Evolutionary conservation across 2,888 invertebrate genomes (phyloP).

Genomic region (Pheosia gnoma): DNA sequence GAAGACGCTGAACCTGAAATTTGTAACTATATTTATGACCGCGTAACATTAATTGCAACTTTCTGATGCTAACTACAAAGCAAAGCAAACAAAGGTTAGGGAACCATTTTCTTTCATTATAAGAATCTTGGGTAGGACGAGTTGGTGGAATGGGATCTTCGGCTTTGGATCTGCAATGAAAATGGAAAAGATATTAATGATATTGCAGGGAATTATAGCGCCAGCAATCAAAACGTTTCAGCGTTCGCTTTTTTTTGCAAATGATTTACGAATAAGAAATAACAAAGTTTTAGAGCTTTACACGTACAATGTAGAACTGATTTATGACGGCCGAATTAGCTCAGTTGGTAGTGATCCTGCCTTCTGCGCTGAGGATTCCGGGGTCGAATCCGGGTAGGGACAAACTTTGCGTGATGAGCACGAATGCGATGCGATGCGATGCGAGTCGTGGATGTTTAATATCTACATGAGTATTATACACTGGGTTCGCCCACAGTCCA

Average conservation of each 20-base stretch:
- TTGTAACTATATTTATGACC: conserved; percentile 12
- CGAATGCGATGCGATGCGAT: too few relatives aligned
- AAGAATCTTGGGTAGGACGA: conserved; percentile 10
- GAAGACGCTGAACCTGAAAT: not conserved
- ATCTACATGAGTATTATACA: too few relatives aligned
- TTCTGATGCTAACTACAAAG: conserved; percentile 14
- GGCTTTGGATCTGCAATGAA: conserved; percentile 22
- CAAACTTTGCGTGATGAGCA: too few relatives aligned
- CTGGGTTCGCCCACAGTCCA: too few relatives aligned
- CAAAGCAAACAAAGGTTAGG: conserved; percentile 21
- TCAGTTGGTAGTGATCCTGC: too few relatives aligned
- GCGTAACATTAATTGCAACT: conserved; percentile 7
- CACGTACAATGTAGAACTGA: too few relatives aligned
- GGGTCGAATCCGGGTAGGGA: too few relatives aligned
- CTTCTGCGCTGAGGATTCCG: too few relatives aligned
- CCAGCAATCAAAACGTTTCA: conserved; percentile 15
- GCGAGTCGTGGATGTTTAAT: too few relatives aligned
- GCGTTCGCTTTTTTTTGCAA: conserved; percentile 13
- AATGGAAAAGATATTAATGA: conserved; percentile 16
- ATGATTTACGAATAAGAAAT: conserved; percentile 18
- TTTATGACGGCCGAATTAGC: too few relatives aligned
- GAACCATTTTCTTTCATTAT: conserved; percentile 23
- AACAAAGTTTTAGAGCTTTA: not conserved
- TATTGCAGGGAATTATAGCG: conserved; percentile 16
- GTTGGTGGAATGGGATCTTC: conserved; percentile 7